Percentiles rank a stretch among this genome's conserved stretches.
Conservation (phyloP, 2,888 invertebrate species). For the Eristalis pertinax region DNA sequence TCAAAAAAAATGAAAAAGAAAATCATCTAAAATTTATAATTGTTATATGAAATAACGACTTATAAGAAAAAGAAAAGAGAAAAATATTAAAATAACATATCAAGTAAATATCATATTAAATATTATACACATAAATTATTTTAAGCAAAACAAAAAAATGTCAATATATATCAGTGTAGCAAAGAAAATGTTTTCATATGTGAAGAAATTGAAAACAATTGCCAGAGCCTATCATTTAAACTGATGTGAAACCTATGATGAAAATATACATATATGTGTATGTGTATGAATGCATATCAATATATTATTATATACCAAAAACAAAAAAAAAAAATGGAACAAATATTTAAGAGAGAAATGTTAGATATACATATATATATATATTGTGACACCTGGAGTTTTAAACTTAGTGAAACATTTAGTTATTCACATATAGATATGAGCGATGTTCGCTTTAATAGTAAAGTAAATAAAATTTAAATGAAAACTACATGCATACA, state of each 20-base stretch:
- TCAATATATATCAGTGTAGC: constrained; percentile 38
- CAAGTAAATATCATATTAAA: constrained; percentile 56
- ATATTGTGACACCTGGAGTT: constrained; percentile 46
- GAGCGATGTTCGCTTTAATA: constrained; percentile 65
- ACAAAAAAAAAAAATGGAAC: constrained; percentile 47
- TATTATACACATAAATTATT: constrained; percentile 52
- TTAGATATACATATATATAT: constrained; percentile 37
- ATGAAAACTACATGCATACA: constrained; percentile 24
- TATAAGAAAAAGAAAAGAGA: background rate
- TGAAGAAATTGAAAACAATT: constrained; percentile 1
- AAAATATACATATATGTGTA: constrained; percentile 29
- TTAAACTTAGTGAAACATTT: constrained; percentile 53
- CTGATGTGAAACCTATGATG: constrained; percentile 21
- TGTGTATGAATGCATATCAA: constrained; percentile 56
- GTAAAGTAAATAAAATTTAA: constrained; percentile 27
- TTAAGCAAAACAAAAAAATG: constrained; percentile 15
- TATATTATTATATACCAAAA: constrained; percentile 51
- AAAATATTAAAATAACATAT: constrained; percentile 50
- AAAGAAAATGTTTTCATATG: constrained; percentile 36
- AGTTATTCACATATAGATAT: constrained; percentile 60
- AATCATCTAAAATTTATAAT: constrained; percentile 32
- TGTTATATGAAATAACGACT: constrained; percentile 39
- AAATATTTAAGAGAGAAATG: constrained; percentile 38
- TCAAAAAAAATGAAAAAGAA: background rate
- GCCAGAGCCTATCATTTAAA: constrained; percentile 23